Evolutionary conservation across 1,140 invertebrate genomes (phyloP).

Genomic region (Apis laboriosa): DNA sequence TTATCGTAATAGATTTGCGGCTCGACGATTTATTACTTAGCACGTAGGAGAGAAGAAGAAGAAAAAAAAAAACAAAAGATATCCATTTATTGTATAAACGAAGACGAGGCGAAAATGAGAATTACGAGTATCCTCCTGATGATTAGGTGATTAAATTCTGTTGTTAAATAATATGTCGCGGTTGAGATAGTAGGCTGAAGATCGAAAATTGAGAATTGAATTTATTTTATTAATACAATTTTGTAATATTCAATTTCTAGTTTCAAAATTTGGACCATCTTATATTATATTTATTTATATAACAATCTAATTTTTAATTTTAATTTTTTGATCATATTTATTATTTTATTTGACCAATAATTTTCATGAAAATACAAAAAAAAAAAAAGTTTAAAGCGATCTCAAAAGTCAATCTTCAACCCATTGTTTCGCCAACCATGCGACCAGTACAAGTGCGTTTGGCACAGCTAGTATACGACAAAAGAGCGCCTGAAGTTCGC

Average conservation of each 20-base stretch:
- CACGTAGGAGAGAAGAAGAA: constrained; percentile 64
- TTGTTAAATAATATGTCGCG: constrained; percentile 79
- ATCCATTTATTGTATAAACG: constrained; percentile 76
- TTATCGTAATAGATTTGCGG: constrained; percentile 58
- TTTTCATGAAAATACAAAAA: too few species aligned
- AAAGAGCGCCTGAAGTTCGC: constrained; percentile 69
- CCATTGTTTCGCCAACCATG: constrained; percentile 68
- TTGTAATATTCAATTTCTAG: too few species aligned
- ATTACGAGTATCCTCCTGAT: constrained; percentile 66
- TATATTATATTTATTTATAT: too few species aligned
- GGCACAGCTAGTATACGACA: constrained; percentile 82
- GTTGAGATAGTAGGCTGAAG: constrained; percentile 70
- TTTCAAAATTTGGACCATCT: neutral
- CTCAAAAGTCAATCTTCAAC: constrained; percentile 66
- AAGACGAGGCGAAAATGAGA: constrained; percentile 59
- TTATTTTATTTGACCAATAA: neutral
- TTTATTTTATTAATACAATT: neutral
- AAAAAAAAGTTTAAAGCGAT: too few species aligned
- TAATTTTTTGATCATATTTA: too few species aligned
- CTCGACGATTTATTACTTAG: constrained; percentile 69
- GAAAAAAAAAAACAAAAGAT: constrained; percentile 59
- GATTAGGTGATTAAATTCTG: constrained; percentile 77
- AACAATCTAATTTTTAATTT: too few species aligned
- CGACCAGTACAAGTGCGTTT: constrained; percentile 81
- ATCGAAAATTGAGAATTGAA: constrained; percentile 44